phyloP scores from a whole-genome alignment of 2,888 invertebrate species.

The Anthrax anthrax region DNA sequence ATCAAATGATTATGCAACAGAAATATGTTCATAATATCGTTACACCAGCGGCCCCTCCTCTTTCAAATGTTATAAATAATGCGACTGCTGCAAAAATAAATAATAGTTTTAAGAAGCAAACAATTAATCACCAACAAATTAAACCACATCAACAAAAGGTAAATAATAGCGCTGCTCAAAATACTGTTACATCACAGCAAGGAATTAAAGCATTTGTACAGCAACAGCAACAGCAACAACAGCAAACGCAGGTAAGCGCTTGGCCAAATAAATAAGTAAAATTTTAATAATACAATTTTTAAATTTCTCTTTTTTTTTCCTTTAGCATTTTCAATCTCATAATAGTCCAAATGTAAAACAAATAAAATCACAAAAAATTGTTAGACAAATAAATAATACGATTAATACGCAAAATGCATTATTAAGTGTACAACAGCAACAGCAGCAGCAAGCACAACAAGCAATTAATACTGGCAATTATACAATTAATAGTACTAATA shows the following conservation, averaged over 20 bases:
- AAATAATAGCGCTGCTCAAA: background rate
- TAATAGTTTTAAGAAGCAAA: background rate
- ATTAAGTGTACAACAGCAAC: constrained; percentile 13
- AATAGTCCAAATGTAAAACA: constrained; percentile 13
- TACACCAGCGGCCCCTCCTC: background rate
- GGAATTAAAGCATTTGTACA: constrained; percentile 1
- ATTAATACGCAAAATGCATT: background rate
- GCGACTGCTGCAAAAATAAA: constrained; percentile 1
- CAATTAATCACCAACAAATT: constrained; percentile 1
- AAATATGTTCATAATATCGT: constrained; percentile 19
- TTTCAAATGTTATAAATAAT: background rate
- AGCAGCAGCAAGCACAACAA: constrained; percentile 13
- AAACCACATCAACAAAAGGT: constrained; percentile 2
- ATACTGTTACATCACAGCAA: background rate
- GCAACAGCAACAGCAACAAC: constrained; percentile 10
- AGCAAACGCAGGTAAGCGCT: constrained; percentile 1
- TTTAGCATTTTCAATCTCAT: constrained; percentile 13
- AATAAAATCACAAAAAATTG: constrained; percentile 20
- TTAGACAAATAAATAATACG: constrained; percentile 26
- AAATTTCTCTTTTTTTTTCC: background rate
- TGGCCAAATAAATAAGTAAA: background rate
- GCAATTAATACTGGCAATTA: constrained; percentile 14
- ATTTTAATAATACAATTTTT: no score
- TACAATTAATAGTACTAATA: constrained; percentile 16
- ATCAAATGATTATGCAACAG: constrained; percentile 19